These are phyloP conservation scores for Thinocorus orbignyianus DNA, from an alignment of 2,113 vertebrate genomes.

Conservation along the genomic window DNA sequence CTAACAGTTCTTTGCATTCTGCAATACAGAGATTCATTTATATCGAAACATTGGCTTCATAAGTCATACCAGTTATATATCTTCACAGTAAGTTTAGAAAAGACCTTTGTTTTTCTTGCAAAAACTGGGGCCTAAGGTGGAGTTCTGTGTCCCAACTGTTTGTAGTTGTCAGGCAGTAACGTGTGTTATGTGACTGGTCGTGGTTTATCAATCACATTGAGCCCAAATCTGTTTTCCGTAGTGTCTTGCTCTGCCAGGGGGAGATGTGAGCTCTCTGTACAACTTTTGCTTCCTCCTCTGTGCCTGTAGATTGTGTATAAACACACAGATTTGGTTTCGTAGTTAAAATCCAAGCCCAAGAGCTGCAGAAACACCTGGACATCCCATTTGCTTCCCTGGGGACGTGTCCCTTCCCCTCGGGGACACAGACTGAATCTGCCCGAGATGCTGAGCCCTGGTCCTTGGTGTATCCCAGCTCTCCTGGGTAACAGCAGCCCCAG, in stretches of 20 bases:
- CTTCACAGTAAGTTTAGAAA: not conserved
- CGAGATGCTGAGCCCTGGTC: not conserved
- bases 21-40: not conserved
- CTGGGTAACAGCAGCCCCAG: not conserved
- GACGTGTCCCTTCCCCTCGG: not conserved
- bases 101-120: not conserved
- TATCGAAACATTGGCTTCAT: not conserved
- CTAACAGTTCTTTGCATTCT: not conserved
- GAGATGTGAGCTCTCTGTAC: not conserved
- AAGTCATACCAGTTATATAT: not conserved
- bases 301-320: rapidly evolving
- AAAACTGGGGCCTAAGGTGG: not conserved
- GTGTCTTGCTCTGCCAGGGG: rapidly evolving
- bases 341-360: not conserved
- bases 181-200: not conserved
- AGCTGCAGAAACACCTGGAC: not conserved
- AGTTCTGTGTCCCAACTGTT: not conserved
- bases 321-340: not conserved
- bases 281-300: not conserved
- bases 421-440: not conserved
- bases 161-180: not conserved
- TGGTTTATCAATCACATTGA: not conserved
- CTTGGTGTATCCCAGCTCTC: not conserved
- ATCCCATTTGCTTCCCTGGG: not conserved
- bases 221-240: not conserved